A percentile compares a stretch with the other conserved stretches of the same genome.
phyloP scores from a whole-genome alignment of 2,113 vertebrate species.

The Dipodomys merriami region DNA sequence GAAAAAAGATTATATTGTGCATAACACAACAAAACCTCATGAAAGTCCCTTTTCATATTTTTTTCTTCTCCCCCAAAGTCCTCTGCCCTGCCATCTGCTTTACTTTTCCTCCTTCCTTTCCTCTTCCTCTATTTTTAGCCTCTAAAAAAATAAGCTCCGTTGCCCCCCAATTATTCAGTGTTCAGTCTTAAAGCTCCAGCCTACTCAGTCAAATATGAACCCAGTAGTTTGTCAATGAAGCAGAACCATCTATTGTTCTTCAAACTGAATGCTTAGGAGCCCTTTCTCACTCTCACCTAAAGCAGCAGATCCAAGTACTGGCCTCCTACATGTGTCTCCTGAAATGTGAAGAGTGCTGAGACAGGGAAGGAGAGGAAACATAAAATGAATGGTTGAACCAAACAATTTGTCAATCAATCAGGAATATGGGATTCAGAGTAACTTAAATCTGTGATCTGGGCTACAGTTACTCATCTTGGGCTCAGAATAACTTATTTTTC shows the following conservation, averaged over 20 bases:
- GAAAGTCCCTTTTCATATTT: conserved; percentile 6
- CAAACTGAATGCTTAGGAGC: neutral
- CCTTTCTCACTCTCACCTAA: neutral
- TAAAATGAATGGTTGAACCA: neutral
- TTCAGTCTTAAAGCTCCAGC: neutral
- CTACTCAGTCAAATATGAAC: neutral
- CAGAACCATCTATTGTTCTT: neutral
- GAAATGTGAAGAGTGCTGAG: neutral
- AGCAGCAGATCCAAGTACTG: neutral
- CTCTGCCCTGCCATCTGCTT: neutral
- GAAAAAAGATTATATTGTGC: neutral
- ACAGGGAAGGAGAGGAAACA: conserved; percentile 26
- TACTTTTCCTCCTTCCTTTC: conserved; percentile 4
- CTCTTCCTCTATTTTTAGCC: neutral
- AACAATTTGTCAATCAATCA: neutral
- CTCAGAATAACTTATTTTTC: too few species aligned
- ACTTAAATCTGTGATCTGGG: too few species aligned
- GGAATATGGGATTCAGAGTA: too few species aligned
- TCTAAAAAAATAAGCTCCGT: neutral
- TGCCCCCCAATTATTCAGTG: neutral
- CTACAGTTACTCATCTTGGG: too few species aligned
- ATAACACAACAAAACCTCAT: neutral
- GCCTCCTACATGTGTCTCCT: neutral
- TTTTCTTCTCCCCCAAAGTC: conserved; percentile 40
- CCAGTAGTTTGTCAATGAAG: neutral